Conservation (phyloP, 37 sponge, comb jelly and placozoan species). For the Axinella damicornis region DNA sequence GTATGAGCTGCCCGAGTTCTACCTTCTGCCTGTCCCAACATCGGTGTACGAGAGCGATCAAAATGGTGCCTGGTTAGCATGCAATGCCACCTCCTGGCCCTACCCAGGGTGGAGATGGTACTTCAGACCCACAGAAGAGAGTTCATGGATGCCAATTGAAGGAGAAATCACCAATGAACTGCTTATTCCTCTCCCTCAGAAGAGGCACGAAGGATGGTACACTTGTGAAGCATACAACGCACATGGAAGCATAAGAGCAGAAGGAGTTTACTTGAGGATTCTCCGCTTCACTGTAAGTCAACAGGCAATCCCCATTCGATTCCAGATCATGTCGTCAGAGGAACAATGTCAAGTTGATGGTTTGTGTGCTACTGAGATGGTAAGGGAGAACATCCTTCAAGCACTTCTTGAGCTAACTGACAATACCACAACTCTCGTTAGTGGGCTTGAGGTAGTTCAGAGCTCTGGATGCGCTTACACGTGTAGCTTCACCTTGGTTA, state of each 20-base stretch:
- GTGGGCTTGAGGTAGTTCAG: too few relatives aligned
- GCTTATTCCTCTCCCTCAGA: conserved; percentile 2
- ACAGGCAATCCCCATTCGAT: too few relatives aligned
- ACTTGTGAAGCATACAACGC: conserved; percentile 21
- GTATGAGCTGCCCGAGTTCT: conserved; percentile 22
- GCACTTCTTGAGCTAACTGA: too few relatives aligned
- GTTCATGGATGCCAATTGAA: conserved; percentile 12
- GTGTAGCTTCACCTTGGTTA: too few relatives aligned
- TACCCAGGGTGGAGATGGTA: conserved; percentile 40
- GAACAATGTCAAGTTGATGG: too few relatives aligned
- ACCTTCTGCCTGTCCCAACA: background rate
- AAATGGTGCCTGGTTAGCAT: conserved; percentile 40
- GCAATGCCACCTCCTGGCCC: conserved; percentile 34
- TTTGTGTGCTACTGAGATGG: too few relatives aligned
- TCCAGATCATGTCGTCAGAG: too few relatives aligned
- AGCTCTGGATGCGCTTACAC: too few relatives aligned
- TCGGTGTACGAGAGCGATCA: conserved; percentile 3
- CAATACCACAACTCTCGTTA: too few relatives aligned
- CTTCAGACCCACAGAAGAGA: background rate
- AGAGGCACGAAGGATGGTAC: conserved; percentile 37
- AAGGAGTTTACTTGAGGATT: conserved; percentile 11
- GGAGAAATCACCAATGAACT: conserved; percentile 23
- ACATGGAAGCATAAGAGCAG: conserved; percentile 10
- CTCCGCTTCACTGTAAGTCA: conserved; percentile 2
- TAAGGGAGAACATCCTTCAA: too few relatives aligned